These are phyloP conservation scores for Pocillopora verrucosa DNA, from an alignment of 64 coral and sea anemone species.

Conservation along the genomic window DNA sequence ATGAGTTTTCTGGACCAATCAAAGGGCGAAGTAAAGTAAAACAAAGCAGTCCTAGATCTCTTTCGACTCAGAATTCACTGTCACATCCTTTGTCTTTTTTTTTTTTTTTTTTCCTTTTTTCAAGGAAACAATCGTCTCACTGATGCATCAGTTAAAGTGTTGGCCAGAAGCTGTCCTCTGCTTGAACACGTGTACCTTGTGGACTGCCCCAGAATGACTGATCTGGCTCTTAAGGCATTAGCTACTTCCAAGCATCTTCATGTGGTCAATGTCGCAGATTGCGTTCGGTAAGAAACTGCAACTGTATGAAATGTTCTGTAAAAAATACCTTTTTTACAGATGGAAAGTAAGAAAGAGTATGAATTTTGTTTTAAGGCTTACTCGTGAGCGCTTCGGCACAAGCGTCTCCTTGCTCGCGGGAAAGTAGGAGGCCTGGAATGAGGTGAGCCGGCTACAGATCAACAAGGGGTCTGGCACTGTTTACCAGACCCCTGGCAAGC, in stretches of 20 bases:
- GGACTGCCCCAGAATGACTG: conserved; percentile 92
- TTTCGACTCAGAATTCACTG: background rate
- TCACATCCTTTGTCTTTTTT: background rate
- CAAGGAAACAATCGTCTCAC: conserved; percentile 96
- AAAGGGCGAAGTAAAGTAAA: too few relatives aligned
- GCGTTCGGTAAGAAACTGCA: conserved; percentile 69
- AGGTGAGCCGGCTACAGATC: too few relatives aligned
- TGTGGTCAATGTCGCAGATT: conserved; percentile 90
- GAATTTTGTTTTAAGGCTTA: too few relatives aligned
- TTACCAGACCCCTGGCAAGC: too few relatives aligned
- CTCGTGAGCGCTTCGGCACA: too few relatives aligned
- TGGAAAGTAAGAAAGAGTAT: background rate
- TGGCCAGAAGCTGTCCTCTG: conserved; percentile 80
- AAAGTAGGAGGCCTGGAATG: too few relatives aligned
- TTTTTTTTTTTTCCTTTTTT: background rate
- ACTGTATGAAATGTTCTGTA: background rate
- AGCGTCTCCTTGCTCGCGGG: too few relatives aligned
- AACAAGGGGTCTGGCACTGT: too few relatives aligned
- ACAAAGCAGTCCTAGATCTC: too few relatives aligned
- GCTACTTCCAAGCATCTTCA: conserved; percentile 73
- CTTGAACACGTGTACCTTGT: conserved; percentile 85
- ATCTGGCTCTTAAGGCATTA: conserved; percentile 91
- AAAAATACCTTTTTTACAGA: background rate
- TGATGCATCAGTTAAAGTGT: conserved; percentile 87
- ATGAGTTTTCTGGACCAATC: too few relatives aligned